phyloP scores from a whole-genome alignment of 2,888 invertebrate species.

The Hartigia nigra region DNA sequence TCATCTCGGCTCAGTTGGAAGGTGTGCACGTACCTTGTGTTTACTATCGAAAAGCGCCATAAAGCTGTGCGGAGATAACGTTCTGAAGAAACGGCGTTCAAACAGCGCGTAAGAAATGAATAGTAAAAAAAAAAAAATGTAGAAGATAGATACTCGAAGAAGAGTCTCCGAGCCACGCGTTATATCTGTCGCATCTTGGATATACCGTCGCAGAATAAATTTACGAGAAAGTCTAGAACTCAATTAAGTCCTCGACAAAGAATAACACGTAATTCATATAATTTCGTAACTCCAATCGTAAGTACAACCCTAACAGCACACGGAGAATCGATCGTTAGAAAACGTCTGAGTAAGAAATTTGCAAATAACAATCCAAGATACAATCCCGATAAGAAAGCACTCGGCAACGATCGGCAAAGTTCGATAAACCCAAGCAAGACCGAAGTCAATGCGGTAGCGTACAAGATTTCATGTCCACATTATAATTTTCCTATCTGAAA shows the following conservation, averaged over 20 bases:
- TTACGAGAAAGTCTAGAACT: neutral
- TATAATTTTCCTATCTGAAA: neutral
- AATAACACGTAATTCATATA: neutral
- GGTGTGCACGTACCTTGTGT: slow-evolving; percentile 15
- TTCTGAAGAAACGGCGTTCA: slow-evolving; percentile 5
- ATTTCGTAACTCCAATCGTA: neutral
- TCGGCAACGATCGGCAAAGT: no score
- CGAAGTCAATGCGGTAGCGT: neutral
- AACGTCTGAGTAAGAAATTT: neutral
- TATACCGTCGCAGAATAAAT: neutral
- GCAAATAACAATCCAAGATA: neutral
- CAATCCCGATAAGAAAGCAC: neutral
- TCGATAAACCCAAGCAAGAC: neutral
- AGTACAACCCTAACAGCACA: neutral
- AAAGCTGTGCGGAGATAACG: slow-evolving; percentile 34
- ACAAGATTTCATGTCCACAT: neutral
- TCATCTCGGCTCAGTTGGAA: neutral
- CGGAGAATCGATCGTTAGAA: neutral
- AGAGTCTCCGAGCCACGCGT: neutral
- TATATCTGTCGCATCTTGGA: neutral
- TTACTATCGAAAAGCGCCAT: slow-evolving; percentile 46
- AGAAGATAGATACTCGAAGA: neutral
- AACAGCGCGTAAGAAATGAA: neutral
- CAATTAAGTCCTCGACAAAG: neutral
- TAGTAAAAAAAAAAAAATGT: neutral